phyloP scores from a whole-genome alignment of 2,888 invertebrate species.

The Dione vanillae region DNA sequence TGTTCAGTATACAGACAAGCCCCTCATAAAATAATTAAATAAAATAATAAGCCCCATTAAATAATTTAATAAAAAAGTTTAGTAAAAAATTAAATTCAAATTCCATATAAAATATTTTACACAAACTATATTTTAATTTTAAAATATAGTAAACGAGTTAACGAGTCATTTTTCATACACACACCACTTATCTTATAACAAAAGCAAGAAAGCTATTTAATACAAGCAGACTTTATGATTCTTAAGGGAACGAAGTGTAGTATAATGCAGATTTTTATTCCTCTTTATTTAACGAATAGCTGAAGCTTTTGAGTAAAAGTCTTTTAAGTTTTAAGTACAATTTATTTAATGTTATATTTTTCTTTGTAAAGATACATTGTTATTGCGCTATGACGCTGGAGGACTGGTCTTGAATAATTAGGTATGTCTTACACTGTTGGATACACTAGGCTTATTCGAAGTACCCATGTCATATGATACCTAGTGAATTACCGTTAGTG shows the following conservation, averaged over 20 bases:
- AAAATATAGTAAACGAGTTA: neutral
- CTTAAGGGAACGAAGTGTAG: conserved; percentile 25
- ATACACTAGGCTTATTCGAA: no score
- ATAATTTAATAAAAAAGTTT: no score
- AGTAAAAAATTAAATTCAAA: neutral
- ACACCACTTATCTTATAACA: conserved; percentile 24
- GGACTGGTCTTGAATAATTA: no score
- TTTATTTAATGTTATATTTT: conserved; percentile 2
- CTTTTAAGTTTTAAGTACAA: conserved; percentile 23
- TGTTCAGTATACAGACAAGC: neutral
- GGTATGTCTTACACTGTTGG: no score
- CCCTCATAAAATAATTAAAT: no score
- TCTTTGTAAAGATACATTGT: no score
- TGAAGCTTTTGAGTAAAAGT: conserved; percentile 18
- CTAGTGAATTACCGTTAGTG: no score
- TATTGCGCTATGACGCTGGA: no score
- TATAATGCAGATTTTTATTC: conserved; percentile 27
- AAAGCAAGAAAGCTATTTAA: conserved; percentile 19
- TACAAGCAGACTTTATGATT: conserved; percentile 22
- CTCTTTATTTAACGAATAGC: conserved; percentile 26
- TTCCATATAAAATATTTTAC: neutral
- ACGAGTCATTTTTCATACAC: neutral
- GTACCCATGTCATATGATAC: no score
- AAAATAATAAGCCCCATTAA: no score
- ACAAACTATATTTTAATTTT: neutral